Base-by-base conservation (phyloP, 2,113 vertebrate genomes). In the Choloepus hoffmanni region DNA sequence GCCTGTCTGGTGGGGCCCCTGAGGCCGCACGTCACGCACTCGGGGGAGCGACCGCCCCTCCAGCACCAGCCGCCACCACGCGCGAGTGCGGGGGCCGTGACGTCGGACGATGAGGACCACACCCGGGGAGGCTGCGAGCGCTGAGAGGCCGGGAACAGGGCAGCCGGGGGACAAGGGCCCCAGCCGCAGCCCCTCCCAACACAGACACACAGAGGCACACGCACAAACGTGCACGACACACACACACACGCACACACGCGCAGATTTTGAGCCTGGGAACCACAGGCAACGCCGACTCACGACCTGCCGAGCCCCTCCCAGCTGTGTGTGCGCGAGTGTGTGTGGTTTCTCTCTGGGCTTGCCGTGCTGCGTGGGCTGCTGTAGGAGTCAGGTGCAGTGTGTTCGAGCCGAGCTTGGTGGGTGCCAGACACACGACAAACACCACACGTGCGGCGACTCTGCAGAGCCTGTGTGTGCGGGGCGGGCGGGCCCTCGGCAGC, bases 141-240 rank as follows among this genome's bases (percentile, higher is more conserved):
- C 8, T n/a, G 24, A 63, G 36, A 74, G 21, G 28, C 33, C 74
- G 30, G n/a, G 8, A 21, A 55, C 1, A 15, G 40, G 50, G 50
- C 55, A 0, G 5, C 40, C 3, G 36, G 73, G 63, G 36, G 43
- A 53, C 79, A 15, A 12, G 14, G 36, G 10, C 1, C 40, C 19
- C 24, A 4, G 0, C 43, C 43, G 43, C 43, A 45, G 16, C 9
- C 33, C 36, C 30, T 18, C 23, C 21, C 26, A 10, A 26, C 28
- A 76, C 43, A 45, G 2, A 79, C 3, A 15, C n/a, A 11, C 55
- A 10, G 12, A 21, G 33, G 18, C 24, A 36, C 5, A 19, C 3
- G 7, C 48, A 11, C 4, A 0, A 12, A 43, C 3, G 0, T 13
- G 33, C 14, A 23, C 43, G 0, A 33, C 19, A 43, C 21, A 23